Percentiles rank a stretch among this genome's conserved stretches.
These are phyloP conservation scores for Muscidifurax raptorellus DNA, from an alignment of 1,140 invertebrate species.

Conservation along the genomic window DNA sequence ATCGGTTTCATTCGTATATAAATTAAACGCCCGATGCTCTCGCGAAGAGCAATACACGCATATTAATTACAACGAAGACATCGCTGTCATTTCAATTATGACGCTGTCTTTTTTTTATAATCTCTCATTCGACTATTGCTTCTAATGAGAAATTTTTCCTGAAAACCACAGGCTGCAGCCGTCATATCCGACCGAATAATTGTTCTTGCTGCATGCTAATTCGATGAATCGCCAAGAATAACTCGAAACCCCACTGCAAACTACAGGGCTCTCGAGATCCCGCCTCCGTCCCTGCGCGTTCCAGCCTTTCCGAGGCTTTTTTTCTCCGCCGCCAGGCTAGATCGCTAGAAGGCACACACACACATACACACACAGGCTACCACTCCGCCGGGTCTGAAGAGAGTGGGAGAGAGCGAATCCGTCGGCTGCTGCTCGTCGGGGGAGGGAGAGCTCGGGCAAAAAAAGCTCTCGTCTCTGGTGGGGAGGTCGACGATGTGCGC, in stretches of 20 bases:
- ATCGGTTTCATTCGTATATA: no score
- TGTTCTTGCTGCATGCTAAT: no score
- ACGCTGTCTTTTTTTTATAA: no score
- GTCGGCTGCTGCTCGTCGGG: not conserved
- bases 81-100: no score
- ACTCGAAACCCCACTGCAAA: not conserved
- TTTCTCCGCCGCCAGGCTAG: slow-evolving; percentile 22
- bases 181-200: no score
- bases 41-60: no score
- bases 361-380: not conserved
- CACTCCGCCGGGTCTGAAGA: slow-evolving; percentile 14
- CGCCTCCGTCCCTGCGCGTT: slow-evolving; percentile 29
- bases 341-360: slow-evolving; percentile 46
- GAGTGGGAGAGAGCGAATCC: slow-evolving; percentile 48
- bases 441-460: not conserved
- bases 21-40: no score
- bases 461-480: slow-evolving; percentile 8
- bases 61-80: no score
- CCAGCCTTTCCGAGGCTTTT: slow-evolving; percentile 21
- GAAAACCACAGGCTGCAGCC: no score
- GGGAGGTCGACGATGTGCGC: not conserved
- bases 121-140: no score
- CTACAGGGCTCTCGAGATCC: not conserved
- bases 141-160: no score
- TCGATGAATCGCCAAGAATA: no score